Conservation (phyloP, 2,797 vertebrate genomes). For the Lates japonicus region DNA sequence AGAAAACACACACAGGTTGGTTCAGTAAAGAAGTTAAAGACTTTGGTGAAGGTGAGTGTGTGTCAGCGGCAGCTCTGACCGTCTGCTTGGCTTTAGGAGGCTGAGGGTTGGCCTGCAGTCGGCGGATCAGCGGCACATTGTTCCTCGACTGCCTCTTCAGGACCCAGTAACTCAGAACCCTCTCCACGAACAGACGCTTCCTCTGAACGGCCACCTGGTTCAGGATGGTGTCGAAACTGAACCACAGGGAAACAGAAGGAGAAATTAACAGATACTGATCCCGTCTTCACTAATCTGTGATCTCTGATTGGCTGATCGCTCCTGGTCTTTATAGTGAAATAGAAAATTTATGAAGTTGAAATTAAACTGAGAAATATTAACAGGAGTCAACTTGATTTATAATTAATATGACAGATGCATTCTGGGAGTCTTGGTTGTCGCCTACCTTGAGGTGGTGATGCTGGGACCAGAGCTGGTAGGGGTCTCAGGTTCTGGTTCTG, state of each 20-base stretch:
- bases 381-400: too few species aligned
- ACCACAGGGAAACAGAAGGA: neutral
- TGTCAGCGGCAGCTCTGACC: constrained; percentile 78
- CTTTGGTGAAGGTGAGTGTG: rapidly evolving
- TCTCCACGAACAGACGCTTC: constrained; percentile 95
- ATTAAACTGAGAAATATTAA: too few species aligned
- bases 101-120: constrained; percentile 94
- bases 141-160: constrained; percentile 97
- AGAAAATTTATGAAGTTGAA: too few species aligned
- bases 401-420: neutral
- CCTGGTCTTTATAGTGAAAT: too few species aligned
- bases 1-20: neutral
- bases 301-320: too few species aligned
- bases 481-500: constrained; percentile 86
- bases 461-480: constrained; percentile 90
- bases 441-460: constrained; percentile 95
- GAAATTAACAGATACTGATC: neutral
- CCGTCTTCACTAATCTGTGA: too few species aligned
- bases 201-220: constrained; percentile 97
- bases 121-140: constrained; percentile 94
- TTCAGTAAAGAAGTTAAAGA: neutral
- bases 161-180: constrained; percentile 96
- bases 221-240: constrained; percentile 95
- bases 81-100: constrained; percentile 88
- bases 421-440: neutral